A percentile compares a stretch with the other conserved stretches of the same genome.
Conservation (phyloP, 2,797 vertebrate species). For the Gallinago nigripennis region DNA sequence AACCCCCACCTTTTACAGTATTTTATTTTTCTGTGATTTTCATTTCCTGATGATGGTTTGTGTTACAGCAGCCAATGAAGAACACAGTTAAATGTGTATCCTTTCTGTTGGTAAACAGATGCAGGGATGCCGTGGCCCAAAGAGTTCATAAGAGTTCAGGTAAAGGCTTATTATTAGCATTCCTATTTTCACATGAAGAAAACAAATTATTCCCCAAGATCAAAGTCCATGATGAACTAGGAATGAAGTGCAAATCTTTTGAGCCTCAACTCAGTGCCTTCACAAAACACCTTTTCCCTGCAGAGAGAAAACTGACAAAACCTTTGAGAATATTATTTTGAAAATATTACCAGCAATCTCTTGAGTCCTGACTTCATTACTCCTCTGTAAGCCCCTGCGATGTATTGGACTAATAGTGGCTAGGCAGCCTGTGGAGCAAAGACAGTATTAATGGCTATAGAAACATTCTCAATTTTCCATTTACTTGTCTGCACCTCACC, state of each 20-base stretch:
- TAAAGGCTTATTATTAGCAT: background rate
- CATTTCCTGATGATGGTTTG: background rate
- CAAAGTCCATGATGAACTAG: background rate
- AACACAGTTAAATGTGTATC: background rate
- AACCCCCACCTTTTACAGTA: rapidly evolving
- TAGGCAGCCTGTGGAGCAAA: background rate
- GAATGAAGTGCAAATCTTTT: background rate
- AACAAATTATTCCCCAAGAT: background rate
- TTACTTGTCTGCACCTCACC: background rate
- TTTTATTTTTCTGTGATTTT: background rate
- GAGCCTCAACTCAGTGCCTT: background rate
- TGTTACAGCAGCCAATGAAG: background rate
- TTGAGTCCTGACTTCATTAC: slow-evolving; percentile 24
- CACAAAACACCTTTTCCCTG: slow-evolving; percentile 10
- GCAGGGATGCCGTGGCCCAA: background rate
- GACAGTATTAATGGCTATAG: background rate
- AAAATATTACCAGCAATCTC: slow-evolving; percentile 15
- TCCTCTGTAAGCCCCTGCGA: background rate
- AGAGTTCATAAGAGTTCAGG: background rate
- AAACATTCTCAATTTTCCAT: background rate
- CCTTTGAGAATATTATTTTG: slow-evolving; percentile 25
- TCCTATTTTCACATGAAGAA: slow-evolving; percentile 7
- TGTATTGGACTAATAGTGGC: background rate
- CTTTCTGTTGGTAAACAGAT: background rate
- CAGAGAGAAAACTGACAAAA: slow-evolving; percentile 26